Base-by-base conservation (phyloP, 2,888 invertebrate species). In the Orthosia gracilis region DNA sequence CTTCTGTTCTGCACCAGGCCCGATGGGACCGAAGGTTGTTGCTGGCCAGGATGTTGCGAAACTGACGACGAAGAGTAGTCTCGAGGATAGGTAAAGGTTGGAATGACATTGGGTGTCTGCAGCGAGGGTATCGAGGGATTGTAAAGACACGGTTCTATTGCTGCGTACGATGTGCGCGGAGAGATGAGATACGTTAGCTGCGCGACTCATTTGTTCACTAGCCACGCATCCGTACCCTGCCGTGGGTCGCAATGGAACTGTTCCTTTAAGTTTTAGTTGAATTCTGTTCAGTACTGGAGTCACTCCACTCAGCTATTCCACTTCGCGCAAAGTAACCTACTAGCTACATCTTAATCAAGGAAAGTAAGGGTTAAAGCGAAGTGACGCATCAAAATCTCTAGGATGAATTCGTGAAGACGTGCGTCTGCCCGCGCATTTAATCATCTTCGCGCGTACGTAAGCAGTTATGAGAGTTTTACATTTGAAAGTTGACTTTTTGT, bases 11-110 rank as follows among this genome's bases (percentile, higher is more conserved):
- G 99, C 92, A 98, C 98, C 87, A 97, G 98, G 84, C 97, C 98
- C 71, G 98, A 99, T 86, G 99, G 98, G 17, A 97, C 97, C 45
- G 99, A 99, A 93, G 97, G 98, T 0, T 97, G 98, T 84, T 98
- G 98, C 92, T 99, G 98, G 96, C 97, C 97, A 0, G 97, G 97
- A 0, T 96, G 96, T 91, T 96, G 96, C 72, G 96, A 96, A 55
- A 94, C 94, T n/a, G 96, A 95, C 71, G 96, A 96, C 74, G 96
- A 96, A 4, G 96, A 96, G 87, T 96, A 76, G 57, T 59, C 47
- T 52, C n/a, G 21, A 26, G 2, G 70, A 26, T 26, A 13, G 61
- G 21, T 49, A 18, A n/a, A 49, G 52, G 62, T 79, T 79, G 9
- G 26, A 62, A 47, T 5, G 45, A 26, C 13, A 50, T 54, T 26